Percentiles rank a stretch among this genome's conserved stretches.
These are phyloP conservation scores for Endomychus coccineus DNA, from an alignment of 2,888 invertebrate species.

Conservation along the genomic window DNA sequence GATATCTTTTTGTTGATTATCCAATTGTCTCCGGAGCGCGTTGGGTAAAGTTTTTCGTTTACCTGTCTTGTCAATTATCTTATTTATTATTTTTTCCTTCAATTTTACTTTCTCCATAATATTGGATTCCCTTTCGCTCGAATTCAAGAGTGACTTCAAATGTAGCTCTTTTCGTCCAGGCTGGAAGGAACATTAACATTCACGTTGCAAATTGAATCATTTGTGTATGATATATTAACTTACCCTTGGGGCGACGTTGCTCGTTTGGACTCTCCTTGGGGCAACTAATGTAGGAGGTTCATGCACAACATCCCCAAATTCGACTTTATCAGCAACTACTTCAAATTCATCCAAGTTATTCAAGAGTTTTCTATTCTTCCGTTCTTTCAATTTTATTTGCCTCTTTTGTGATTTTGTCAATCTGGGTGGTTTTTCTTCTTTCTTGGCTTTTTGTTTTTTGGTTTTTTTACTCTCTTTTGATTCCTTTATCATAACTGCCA, in stretches of 20 bases:
- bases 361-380: slow-evolving; percentile 41
- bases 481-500: slow-evolving; percentile 46
- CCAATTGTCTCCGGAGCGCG: slow-evolving; percentile 52
- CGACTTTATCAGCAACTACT: slow-evolving; percentile 52
- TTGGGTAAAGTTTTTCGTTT: slow-evolving; percentile 55
- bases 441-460: slow-evolving; percentile 34
- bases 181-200: slow-evolving; percentile 40
- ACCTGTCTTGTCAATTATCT: slow-evolving; percentile 46
- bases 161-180: slow-evolving; percentile 59
- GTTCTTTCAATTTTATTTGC: slow-evolving; percentile 46
- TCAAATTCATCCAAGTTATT: slow-evolving; percentile 39
- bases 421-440: slow-evolving; percentile 33
- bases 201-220: neutral
- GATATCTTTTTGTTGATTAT: slow-evolving; percentile 51
- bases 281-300: slow-evolving; percentile 60
- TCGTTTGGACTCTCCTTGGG: slow-evolving; percentile 46
- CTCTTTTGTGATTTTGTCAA: slow-evolving; percentile 50
- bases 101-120: slow-evolving; percentile 25
- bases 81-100: slow-evolving; percentile 34
- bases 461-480: slow-evolving; percentile 32
- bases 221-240: slow-evolving; percentile 10
- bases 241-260: slow-evolving; percentile 27
- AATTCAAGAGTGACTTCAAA: slow-evolving; percentile 47
- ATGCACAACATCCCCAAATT: slow-evolving; percentile 69
- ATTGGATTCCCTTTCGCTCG: slow-evolving; percentile 5